Base-by-base conservation (phyloP, 1,140 invertebrate genomes). In the Dufourea novaeangliae region DNA sequence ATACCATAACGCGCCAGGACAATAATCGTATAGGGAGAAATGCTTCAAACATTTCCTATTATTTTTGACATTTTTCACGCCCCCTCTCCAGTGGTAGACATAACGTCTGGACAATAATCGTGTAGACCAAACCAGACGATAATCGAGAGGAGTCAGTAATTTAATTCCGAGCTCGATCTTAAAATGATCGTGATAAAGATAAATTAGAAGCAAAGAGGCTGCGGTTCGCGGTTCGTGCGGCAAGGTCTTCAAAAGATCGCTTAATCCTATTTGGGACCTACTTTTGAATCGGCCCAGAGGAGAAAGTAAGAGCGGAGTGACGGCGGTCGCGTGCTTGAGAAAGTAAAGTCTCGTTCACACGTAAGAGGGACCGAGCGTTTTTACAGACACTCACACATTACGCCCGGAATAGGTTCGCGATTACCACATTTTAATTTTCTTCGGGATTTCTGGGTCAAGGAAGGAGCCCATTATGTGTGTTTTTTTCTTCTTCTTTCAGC, bases 301-400 rank as follows among this genome's bases (percentile, higher is more conserved):
- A 91, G 90, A 91, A 91, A 91, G 90, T 91, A 91, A 91, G 88
- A 90, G 84, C 85, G 86, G 81, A 85, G 86, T 83, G 86, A 85
- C 86, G 86, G 81, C 80, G 82, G 86, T 89, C 86, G 87, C 86
- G 82, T 87, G 84, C 84, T 91, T 84, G 90, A 89, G 90, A 91
- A 91, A 91, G 90, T 90, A 90, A 88, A 88, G 86, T 80, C 89
- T 86, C 80, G 83, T 87, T 85, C 81, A 81, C 86, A 87, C 84
- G 82, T 89, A 90, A 84, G 59, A 71, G 44, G n/a, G 20, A 20
- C 6, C 25, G 54, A 12, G 41, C 41, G 39, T 76, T 76, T 76
- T 76, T 59, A 76, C 63, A 37, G 39, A 11, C 39, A 46, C 66
- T 46, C 41, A 39, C 64, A 39, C 64, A 20, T 61, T 76, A 76